Evolutionary conservation across 2,113 vertebrate genomes (phyloP).

Genomic region (Gymnorhina tibicen): DNA sequence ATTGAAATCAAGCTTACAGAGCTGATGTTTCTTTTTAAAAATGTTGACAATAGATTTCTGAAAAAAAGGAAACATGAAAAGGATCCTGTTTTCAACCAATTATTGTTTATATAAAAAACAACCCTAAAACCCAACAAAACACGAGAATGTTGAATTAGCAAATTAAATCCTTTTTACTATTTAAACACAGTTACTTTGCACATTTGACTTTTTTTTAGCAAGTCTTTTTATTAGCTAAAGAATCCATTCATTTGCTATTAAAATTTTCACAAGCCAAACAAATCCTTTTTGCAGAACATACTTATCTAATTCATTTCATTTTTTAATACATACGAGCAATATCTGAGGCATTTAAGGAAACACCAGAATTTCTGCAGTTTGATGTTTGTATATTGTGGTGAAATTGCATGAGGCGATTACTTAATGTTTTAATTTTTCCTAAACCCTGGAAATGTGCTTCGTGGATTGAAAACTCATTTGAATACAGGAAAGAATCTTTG

Average conservation of each 20-base stretch:
- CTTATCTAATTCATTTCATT: not conserved
- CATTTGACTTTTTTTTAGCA: not conserved
- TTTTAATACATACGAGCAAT: not conserved
- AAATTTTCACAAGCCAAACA: not conserved
- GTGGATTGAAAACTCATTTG: not conserved
- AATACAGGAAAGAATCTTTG: not conserved
- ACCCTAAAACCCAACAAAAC: not conserved
- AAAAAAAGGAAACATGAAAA: not conserved
- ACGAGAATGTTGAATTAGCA: not conserved
- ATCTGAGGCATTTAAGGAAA: not conserved
- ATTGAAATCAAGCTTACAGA: not conserved
- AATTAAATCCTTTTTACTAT: not conserved
- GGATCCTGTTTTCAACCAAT: not conserved
- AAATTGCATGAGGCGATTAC: not conserved
- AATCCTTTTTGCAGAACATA: not conserved
- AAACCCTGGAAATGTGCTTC: not conserved
- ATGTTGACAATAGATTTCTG: not conserved
- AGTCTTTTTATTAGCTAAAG: not conserved
- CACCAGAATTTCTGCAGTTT: not conserved
- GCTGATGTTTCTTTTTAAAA: not conserved
- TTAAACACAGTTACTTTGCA: not conserved
- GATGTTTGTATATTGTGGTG: not conserved
- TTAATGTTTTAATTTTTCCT: not conserved
- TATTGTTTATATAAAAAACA: not conserved
- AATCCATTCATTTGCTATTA: not conserved